A percentile compares a stretch with the other conserved stretches of the same genome.
Conservation (phyloP, 1,140 invertebrate species). For the Drosophila tristis region DNA sequence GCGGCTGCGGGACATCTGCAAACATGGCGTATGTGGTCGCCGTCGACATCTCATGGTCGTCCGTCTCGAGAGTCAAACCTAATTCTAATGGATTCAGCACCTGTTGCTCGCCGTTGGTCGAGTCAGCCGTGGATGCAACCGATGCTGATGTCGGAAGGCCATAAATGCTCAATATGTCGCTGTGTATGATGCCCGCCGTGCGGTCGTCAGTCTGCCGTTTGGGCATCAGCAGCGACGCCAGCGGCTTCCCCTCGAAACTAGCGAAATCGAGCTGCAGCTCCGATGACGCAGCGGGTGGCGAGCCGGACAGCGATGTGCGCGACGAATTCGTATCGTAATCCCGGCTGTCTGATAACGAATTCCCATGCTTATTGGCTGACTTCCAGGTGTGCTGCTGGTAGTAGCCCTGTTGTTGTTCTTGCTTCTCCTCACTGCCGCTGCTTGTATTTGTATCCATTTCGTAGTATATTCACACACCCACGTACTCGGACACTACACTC, state of each 20-base stretch:
- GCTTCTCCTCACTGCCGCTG: conserved; percentile 44
- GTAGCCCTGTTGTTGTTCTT: conserved; percentile 51
- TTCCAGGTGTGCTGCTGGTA: conserved; percentile 56
- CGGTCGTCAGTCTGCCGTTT: conserved; percentile 35
- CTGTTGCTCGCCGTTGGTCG: conserved; percentile 72
- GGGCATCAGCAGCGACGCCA: conserved; percentile 51
- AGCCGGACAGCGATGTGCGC: conserved; percentile 68
- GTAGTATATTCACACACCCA: conserved; percentile 55
- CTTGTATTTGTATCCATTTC: conserved; percentile 64
- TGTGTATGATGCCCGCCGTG: conserved; percentile 16
- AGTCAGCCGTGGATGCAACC: too few relatives aligned
- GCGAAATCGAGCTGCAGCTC: conserved; percentile 47
- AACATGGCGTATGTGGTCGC: conserved; percentile 47
- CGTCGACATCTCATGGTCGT: conserved; percentile 38
- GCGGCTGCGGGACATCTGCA: conserved; percentile 24
- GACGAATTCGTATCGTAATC: conserved; percentile 80
- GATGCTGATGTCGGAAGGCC: conserved; percentile 26
- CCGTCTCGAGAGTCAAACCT: conserved; percentile 60
- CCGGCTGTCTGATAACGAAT: conserved; percentile 78
- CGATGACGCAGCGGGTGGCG: conserved; percentile 54
- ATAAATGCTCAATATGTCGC: conserved; percentile 50
- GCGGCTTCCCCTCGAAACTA: conserved; percentile 51
- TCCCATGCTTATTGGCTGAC: conserved; percentile 47
- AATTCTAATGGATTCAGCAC: conserved; percentile 77
- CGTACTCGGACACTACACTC: conserved; percentile 28